Evolutionary conservation across 2,888 invertebrate species (phyloP), one percentile per base, ranked within the genome.

Genomic region (Dendrolimus pini): DNA sequence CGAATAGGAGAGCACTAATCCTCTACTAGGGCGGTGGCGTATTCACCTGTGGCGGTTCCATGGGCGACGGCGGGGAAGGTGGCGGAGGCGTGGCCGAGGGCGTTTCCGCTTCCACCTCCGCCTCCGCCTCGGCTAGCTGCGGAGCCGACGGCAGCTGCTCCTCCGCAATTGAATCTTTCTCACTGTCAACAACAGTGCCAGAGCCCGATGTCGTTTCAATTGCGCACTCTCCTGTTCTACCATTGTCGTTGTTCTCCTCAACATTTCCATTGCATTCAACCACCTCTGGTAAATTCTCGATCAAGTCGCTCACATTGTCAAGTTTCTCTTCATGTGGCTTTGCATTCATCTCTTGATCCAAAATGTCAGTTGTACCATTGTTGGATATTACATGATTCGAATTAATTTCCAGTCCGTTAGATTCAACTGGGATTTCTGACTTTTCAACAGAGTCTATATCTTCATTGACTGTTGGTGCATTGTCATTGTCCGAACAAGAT

Each of bases 11-110:
- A 76, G 77, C 70, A 79, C 85, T 85, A 87, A 78, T 82, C 86
- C 81, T 85, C 89, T 89, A 89, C 89, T 74, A 82, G 80, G 79
- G 80, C 82, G 80, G 78, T 64, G 79, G 74, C 47, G 81, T 88
- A 88, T 78, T 89, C 89, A 90, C 89, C 89, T 90, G 89, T 65
- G 75, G 73, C 65, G 70, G 61, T 64, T 61, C 60, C 59, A 58
- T 67, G 56, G 59, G 65, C 60, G 67, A 47, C 63, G 68, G 55
- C 52, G 61, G 57, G 56, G 59, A 59, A 62, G 66, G 64, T 61
- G 74, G 71, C 64, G 74, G 75, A 69, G 67, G 64, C 62, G 75
- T 70, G 66, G 70, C 69, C 58, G 75, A 71, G 67, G 70, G 70
- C 57, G 74, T 69, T 59, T 69, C 73, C 13, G 74, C 66, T 59